Conservation (phyloP, 2,797 vertebrate genomes). For the Cacajao melanocephalus region DNA sequence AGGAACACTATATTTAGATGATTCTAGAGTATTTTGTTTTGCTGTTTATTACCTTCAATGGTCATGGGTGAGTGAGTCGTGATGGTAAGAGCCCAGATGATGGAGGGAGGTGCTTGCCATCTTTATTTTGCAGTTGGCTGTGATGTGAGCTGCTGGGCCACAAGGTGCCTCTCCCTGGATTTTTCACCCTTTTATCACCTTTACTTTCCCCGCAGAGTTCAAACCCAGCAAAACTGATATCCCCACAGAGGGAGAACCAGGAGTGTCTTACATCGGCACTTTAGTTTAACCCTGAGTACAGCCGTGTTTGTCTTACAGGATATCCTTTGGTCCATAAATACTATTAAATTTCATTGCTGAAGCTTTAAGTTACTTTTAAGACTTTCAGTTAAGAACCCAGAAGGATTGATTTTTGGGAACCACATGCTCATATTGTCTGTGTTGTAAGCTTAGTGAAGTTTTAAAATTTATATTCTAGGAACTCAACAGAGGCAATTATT, state of each 20-base stretch:
- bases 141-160: too few relatives aligned
- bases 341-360: neutral
- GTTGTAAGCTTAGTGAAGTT: constrained; percentile 63
- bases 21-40: neutral
- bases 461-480: constrained; percentile 77
- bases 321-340: neutral
- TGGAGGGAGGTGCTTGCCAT: neutral
- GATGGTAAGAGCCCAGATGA: neutral
- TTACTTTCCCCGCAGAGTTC: neutral
- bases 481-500: constrained; percentile 87
- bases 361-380: constrained; percentile 28
- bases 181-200: neutral
- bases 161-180: too few relatives aligned
- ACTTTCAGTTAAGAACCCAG: neutral
- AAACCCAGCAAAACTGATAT: neutral
- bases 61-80: neutral
- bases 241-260: neutral
- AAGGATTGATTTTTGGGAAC: constrained; percentile 43
- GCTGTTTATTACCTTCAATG: neutral
- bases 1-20: neutral
- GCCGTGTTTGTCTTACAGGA: neutral
- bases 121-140: neutral
- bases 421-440: neutral
- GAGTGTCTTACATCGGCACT: neutral
- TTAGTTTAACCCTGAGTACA: neutral